Evolutionary conservation across 2,797 vertebrate species (phyloP), one percentile per base, ranked within the genome.

Genomic region (Rhinella marina): DNA sequence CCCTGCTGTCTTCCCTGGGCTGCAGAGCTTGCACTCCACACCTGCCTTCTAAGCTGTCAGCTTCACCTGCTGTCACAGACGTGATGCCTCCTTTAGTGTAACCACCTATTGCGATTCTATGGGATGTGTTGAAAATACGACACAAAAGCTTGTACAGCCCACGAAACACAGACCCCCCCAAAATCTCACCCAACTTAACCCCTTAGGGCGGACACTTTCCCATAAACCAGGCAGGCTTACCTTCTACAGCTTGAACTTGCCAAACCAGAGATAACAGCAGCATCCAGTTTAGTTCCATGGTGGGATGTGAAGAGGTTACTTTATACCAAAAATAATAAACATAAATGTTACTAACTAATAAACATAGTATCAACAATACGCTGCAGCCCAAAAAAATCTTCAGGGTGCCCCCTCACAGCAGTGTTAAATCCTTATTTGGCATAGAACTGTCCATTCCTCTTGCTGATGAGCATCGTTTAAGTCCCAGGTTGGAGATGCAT

Each of bases 221-320:
- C 21, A n/a, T 13, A 29, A 19, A 80, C 62, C 50, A 16, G 27
- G 10, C 25, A 79, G 13, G 88, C 76, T 92, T 91, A 94, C 94
- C 93, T 94, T 94, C 93, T 91, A 94, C 92, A 14, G 93, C 93
- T 84, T 91, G 93, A 90, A 91, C 92, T 87, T 95, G 93, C 70
- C 94, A 92, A 25, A 94, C 94, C 93, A 95, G 88, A 91, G 94
- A 92, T 87, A 94, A 90, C 84, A 95, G 92, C 90, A 93, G 91
- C 81, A 93, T 90, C 90, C 91, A 88, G 90, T 92, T 91, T 92
- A 85, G 84, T 90, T 93, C 92, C 93, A 92, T 92, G 81, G 92
- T 91, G 88, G 90, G 91, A 79, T 59, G 54, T 3, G 23, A 81
- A 86, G n/a, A 79, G 41, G 23, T 41, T 56, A 82, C 83, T 88